Evolutionary conservation across 2,113 vertebrate genomes (phyloP).

Genomic region (Condylura cristata): DNA sequence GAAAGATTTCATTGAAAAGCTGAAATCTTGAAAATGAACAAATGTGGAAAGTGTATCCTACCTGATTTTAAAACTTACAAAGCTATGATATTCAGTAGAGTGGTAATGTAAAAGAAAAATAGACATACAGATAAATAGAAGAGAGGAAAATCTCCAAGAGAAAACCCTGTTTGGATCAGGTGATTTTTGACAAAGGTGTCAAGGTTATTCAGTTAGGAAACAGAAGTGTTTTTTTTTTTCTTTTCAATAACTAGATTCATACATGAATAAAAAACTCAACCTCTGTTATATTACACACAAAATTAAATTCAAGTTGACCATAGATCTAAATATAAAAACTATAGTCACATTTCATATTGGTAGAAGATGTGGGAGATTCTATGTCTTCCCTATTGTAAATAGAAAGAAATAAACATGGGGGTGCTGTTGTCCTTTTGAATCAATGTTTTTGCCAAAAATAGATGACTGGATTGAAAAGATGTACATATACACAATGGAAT

Average conservation of each 20-base stretch:
- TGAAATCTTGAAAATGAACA: background rate
- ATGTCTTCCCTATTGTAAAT: too few species aligned
- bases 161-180: background rate
- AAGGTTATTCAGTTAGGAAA: background rate
- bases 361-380: background rate
- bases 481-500: too few species aligned
- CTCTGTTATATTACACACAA: background rate
- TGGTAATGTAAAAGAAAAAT: background rate
- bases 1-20: background rate
- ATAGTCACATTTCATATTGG: background rate
- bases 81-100: background rate
- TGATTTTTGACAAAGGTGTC: background rate
- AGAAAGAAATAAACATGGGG: too few species aligned
- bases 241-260: background rate
- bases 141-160: background rate
- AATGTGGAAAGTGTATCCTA: background rate
- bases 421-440: too few species aligned
- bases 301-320: background rate
- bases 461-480: too few species aligned
- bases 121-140: background rate
- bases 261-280: background rate
- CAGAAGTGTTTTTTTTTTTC: background rate
- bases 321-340: background rate
- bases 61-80: background rate
- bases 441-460: too few species aligned